Percentiles rank a stretch among this genome's conserved stretches.
These are phyloP conservation scores for Sisyra terminalis DNA, from an alignment of 2,888 invertebrate species.

Conservation along the genomic window DNA sequence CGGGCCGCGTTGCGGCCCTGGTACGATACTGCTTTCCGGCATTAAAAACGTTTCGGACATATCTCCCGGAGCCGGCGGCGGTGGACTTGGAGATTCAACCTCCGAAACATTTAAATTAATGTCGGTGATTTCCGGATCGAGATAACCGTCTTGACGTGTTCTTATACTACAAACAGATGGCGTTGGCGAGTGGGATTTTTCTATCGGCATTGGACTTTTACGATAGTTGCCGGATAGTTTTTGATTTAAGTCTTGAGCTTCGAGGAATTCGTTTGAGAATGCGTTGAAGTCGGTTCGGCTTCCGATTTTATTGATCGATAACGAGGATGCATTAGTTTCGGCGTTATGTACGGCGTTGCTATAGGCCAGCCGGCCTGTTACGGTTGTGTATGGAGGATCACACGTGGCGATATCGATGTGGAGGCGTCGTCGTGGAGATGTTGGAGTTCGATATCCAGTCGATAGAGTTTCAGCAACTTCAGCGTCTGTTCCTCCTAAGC, in stretches of 20 bases:
- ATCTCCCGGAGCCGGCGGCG: slow-evolving; percentile 67
- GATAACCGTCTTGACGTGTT: slow-evolving; percentile 44
- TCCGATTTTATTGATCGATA: slow-evolving; percentile 5
- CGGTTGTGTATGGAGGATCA: slow-evolving; percentile 44
- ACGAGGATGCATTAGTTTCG: slow-evolving; percentile 31
- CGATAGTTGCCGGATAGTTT: slow-evolving; percentile 33
- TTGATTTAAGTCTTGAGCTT: slow-evolving; percentile 24
- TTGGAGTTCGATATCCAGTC: slow-evolving; percentile 29
- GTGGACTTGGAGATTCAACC: slow-evolving; percentile 47
- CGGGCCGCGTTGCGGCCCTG: slow-evolving; percentile 20
- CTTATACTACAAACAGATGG: slow-evolving; percentile 45
- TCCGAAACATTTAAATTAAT: slow-evolving; percentile 9
- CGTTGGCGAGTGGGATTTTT: slow-evolving; percentile 42
- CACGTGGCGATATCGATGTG: slow-evolving; percentile 35
- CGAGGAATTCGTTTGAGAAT: slow-evolving; percentile 35
- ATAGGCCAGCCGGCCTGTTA: slow-evolving; percentile 46
- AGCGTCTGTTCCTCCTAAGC: slow-evolving; percentile 40
- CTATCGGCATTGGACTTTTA: slow-evolving; percentile 29
- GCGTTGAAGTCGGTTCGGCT: slow-evolving; percentile 33
- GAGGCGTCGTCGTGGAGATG: slow-evolving; percentile 40
- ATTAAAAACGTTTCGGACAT: slow-evolving; percentile 33
- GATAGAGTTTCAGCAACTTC: slow-evolving; percentile 42
- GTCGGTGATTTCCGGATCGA: slow-evolving; percentile 26
- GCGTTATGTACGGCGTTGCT: slow-evolving; percentile 49
- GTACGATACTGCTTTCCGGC: slow-evolving; percentile 17